Evolutionary conservation across 1,140 invertebrate species (phyloP), one percentile per base, ranked within the genome.

Genomic region (Caenorhabditis elegans): DNA sequence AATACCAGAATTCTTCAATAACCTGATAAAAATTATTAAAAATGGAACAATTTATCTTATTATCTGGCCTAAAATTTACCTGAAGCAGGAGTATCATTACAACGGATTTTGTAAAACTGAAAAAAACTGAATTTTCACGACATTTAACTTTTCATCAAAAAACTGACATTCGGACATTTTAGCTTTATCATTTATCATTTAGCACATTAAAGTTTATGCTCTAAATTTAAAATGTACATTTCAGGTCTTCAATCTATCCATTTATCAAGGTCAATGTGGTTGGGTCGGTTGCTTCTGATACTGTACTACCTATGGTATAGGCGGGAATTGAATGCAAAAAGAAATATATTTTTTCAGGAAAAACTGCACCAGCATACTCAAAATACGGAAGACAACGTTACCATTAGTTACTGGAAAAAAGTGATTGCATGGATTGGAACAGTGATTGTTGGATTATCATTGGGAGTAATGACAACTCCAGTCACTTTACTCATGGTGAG

Each of bases 371-470:
- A 34, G n/a, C n/a, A n/a, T n/a, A n/a, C n/a, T 34, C 6, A 11
- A 11, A 34, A 60, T 26, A 34, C 17, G 13, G 49, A 51, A 60
- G 53, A 60, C n/a, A 17, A 31, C 28, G 53, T 31, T 17, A 60
- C 34, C 26, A 60, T 17, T 17, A 34, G n/a, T 60, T 60, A 26
- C 17, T 2, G 31, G 13, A 60, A 8, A 17, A 60, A 17, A 34
- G 26, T 60, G 53, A 28, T 28, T 31, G 53, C 53, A 17, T 60
- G 53, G 53, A 60, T 60, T 60, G 53, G 53, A 60, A 60, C 53
- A 31, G n/a, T 60, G 5, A 26, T 60, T 10, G 53, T 60, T 34
- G 53, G 53, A 60, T 60, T 60, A 17, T 60, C 53, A 34, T 34
- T 60, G 28, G 53, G 53, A 17, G 53, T 60, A 13, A 60, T 60